These are phyloP conservation scores for Pantherophis vulpinus DNA, from an alignment of 2,797 vertebrate species.

Conservation along the genomic window DNA sequence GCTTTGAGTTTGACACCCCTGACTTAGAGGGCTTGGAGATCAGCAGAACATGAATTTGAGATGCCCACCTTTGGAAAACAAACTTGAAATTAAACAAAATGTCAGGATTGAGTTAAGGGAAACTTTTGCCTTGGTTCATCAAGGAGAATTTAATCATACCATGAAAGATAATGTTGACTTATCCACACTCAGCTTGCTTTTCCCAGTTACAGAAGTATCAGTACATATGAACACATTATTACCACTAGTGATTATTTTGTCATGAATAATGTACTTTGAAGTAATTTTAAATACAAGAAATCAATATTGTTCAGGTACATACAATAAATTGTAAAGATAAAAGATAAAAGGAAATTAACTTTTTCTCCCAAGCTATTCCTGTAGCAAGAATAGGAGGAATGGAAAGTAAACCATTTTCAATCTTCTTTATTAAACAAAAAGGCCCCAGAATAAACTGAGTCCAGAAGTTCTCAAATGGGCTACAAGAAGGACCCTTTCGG, in stretches of 20 bases:
- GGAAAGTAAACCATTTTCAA: not conserved
- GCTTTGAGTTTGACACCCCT: no score
- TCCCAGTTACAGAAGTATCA: constrained; percentile 1
- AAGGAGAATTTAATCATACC: not conserved
- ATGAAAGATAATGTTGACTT: not conserved
- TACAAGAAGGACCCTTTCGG: not conserved
- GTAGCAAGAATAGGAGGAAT: not conserved
- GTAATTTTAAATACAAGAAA: not conserved
- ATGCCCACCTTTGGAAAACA: not conserved
- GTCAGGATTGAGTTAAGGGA: constrained; percentile 17
- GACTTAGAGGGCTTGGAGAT: not conserved
- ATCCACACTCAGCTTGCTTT: not conserved
- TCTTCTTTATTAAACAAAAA: not conserved
- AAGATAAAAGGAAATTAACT: not conserved
- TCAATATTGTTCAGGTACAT: constrained; percentile 8
- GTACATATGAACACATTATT: constrained; percentile 5
- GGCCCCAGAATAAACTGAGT: not conserved
- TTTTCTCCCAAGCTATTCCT: not conserved
- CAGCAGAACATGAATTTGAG: not conserved
- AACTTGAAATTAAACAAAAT: not conserved
- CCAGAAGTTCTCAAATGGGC: not conserved
- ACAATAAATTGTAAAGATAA: not conserved
- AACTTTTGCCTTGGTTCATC: not conserved
- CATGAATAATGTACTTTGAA: constrained; percentile 16
- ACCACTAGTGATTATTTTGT: not conserved